Conservation (phyloP, 2,113 vertebrate genomes). For the Odontophorus gujanensis region DNA sequence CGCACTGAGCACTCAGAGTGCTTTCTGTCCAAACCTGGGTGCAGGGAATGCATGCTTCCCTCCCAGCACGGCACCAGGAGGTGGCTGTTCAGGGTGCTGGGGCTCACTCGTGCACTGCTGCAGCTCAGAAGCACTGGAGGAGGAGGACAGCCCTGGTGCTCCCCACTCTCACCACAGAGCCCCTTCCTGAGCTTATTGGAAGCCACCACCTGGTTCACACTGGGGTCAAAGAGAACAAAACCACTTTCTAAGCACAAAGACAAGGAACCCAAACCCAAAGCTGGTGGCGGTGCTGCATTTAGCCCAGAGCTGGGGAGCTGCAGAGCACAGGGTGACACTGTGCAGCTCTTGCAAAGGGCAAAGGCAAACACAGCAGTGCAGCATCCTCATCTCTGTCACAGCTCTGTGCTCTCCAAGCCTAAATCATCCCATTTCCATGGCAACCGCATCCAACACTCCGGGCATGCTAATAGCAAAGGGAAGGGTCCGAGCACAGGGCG, state of each 20-base stretch:
- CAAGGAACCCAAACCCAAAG: not conserved
- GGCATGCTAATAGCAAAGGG: slow-evolving; percentile 35
- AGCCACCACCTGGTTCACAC: fast-evolving
- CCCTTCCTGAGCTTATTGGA: not conserved
- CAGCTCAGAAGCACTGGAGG: not conserved
- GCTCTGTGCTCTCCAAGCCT: not conserved
- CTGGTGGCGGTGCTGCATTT: fast-evolving
- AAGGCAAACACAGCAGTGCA: not conserved
- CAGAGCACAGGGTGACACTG: not conserved
- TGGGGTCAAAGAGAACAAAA: not conserved
- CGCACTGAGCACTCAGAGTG: fast-evolving
- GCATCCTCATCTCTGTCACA: not conserved
- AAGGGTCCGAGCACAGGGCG: not conserved
- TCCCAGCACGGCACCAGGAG: not conserved
- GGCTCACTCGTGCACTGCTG: not conserved
- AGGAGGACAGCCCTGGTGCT: not conserved
- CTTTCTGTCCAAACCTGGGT: not conserved
- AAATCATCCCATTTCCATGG: slow-evolving; percentile 72
- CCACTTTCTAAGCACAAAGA: not conserved
- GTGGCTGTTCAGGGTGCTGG: not conserved
- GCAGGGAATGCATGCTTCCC: not conserved
- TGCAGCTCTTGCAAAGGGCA: fast-evolving
- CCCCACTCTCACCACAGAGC: not conserved
- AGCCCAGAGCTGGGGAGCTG: not conserved
- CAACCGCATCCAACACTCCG: slow-evolving; percentile 74